A percentile compares a stretch with the other conserved stretches of the same genome.
phyloP scores from a whole-genome alignment of 2,888 invertebrate species.

The Ditylenchus weischeri region DNA sequence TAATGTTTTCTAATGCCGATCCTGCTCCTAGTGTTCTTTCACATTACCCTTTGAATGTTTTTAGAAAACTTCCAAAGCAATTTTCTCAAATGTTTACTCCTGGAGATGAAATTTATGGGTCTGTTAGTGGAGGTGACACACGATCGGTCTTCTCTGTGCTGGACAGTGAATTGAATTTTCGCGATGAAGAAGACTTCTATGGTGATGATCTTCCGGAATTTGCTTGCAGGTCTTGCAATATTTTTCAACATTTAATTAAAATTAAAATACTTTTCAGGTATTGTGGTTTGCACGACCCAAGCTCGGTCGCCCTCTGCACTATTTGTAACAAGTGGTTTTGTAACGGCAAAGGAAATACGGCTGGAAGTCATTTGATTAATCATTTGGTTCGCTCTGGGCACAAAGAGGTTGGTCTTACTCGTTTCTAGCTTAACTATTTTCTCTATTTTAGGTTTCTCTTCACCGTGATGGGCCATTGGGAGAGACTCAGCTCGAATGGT shows the following conservation, averaged over 20 bases:
- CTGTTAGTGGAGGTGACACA: neutral
- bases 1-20: too few species aligned
- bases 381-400: constrained; percentile 98
- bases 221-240: constrained; percentile 74
- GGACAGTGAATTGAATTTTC: constrained; percentile 41
- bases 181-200: constrained; percentile 65
- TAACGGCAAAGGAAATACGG: constrained; percentile 73
- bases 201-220: constrained; percentile 83
- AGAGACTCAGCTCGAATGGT: constrained; percentile 85
- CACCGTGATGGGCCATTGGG: constrained; percentile 95
- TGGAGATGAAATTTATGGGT: constrained; percentile 1
- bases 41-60: neutral
- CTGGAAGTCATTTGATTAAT: constrained; percentile 87
- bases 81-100: constrained; percentile 5
- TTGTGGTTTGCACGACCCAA: constrained; percentile 95
- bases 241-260: neutral
- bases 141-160: constrained; percentile 1
- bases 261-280: constrained; percentile 69
- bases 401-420: constrained; percentile 69
- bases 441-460: constrained; percentile 70
- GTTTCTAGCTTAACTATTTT: too few species aligned
- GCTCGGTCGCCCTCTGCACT: constrained; percentile 96
- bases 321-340: constrained; percentile 99
- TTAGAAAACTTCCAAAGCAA: neutral
- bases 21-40: too few species aligned